Evolutionary conservation across 2,888 invertebrate species (phyloP).

Genomic region (Pandemis cinnamomeana): DNA sequence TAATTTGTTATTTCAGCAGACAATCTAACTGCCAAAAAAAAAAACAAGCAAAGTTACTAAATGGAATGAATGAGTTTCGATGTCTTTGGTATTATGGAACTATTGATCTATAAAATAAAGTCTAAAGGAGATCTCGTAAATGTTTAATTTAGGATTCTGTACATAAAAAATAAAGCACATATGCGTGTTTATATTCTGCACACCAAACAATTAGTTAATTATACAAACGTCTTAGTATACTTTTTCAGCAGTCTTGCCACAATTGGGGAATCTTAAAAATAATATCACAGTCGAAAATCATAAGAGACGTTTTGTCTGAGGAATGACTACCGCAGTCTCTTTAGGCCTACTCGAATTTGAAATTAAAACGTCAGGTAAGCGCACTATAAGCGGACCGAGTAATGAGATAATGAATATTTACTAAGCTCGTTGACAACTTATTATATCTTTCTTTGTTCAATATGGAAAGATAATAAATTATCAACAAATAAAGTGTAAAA

Average conservation of each 20-base stretch:
- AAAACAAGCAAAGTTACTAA: conserved; percentile 39
- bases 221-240: conserved; percentile 47
- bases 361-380: conserved; percentile 54
- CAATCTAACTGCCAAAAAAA: conserved; percentile 42
- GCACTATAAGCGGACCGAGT: conserved; percentile 57
- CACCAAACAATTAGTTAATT: conserved; percentile 54
- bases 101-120: conserved; percentile 20
- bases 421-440: conserved; percentile 52
- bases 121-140: conserved; percentile 22
- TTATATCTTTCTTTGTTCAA: conserved; percentile 51
- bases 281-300: conserved; percentile 78
- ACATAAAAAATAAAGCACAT: conserved; percentile 30
- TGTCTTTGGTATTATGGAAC: conserved; percentile 37
- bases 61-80: conserved; percentile 34
- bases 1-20: conserved; percentile 41
- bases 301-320: conserved; percentile 53
- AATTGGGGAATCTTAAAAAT: conserved; percentile 62
- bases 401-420: conserved; percentile 45
- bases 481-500: conserved; percentile 56
- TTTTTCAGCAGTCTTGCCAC: conserved; percentile 53
- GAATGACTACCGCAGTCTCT: conserved; percentile 72
- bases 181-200: conserved; percentile 48
- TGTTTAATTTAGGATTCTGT: conserved; percentile 18
- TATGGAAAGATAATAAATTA: conserved; percentile 52
- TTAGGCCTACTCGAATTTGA: conserved; percentile 48